Evolutionary conservation across 2,888 invertebrate species (phyloP), one percentile per base, ranked within the genome.

Genomic region (Psococerastis gibbosa): DNA sequence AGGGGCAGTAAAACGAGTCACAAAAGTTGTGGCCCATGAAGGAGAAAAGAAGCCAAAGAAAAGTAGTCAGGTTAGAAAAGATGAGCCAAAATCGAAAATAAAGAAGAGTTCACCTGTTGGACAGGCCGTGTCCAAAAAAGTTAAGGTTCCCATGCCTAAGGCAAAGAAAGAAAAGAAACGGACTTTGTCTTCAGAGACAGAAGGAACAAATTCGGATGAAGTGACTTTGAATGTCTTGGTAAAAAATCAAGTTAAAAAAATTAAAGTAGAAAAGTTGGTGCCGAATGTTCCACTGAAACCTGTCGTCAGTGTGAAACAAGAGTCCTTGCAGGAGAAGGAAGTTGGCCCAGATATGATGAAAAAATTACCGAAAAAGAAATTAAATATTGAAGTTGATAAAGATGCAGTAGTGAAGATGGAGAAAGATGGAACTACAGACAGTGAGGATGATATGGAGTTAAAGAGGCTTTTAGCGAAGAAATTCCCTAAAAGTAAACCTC

Each of bases 371-470:
- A 43, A 22, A 32, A 38, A 32, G 22, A 18, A 22, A 22, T 23
- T 20, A 9, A 20, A 20, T 3, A 5, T 20, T 9, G 11, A 22
- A 22, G 53, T 67, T 67, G 1, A 67, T 67, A 54, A 68, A 67
- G 6, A 68, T 66, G 38, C 51, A 66, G 16, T 61, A 50, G 65
- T 44, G 27, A 67, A 67, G 45, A 49, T 57, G 2, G 66, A 67
- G 44, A 65, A 63, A 54, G 64, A 65, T 11, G 65, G 66, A 4
- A 64, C 66, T 50, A 57, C 66, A 44, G 66, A 64, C 32, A 66
- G 66, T 43, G 66, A 65, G 59, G 65, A 65, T 58, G 65, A 64
- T 4, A 65, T 66, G 2, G 65, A 68, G 53, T 55, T 55, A 57
- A 55, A 46, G 54, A 52, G 22, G 34, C 48, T 2, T 54, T 54